Percentiles rank a stretch among this genome's conserved stretches.
These are phyloP conservation scores for Himalopsyche phryganea DNA, from an alignment of 1,140 invertebrate genomes.

Conservation along the genomic window DNA sequence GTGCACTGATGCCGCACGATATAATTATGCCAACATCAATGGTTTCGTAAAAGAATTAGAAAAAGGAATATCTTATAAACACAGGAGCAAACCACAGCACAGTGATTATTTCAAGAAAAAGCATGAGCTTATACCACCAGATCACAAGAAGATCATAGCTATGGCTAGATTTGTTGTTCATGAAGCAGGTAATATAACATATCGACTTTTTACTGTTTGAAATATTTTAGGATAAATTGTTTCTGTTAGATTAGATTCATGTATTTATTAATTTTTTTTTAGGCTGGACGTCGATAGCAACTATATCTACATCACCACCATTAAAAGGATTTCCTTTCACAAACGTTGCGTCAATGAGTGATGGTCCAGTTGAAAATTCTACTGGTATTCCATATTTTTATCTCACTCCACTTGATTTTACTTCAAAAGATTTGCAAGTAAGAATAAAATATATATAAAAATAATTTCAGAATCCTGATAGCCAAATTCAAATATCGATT, in stretches of 20 bases:
- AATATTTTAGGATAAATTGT: neutral
- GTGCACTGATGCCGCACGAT: too few species aligned
- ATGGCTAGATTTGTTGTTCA: slow-evolving; percentile 31
- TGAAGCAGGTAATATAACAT: slow-evolving; percentile 17
- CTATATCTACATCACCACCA: slow-evolving; percentile 61
- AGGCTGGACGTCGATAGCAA: slow-evolving; percentile 74
- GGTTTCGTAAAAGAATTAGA: too few species aligned
- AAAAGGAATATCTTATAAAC: too few species aligned
- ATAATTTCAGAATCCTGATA: neutral
- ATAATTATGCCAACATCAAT: too few species aligned
- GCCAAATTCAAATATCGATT: neutral
- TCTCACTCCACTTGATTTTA: slow-evolving; percentile 71
- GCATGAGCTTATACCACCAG: slow-evolving; percentile 9
- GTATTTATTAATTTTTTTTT: slow-evolving; percentile 22
- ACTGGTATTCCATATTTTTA: slow-evolving; percentile 75
- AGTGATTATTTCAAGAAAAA: too few species aligned
- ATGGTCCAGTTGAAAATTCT: slow-evolving; percentile 64
- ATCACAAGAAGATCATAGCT: slow-evolving; percentile 24
- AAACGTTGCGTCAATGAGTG: slow-evolving; percentile 70
- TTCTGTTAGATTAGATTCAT: neutral
- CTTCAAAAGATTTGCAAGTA: slow-evolving; percentile 42
- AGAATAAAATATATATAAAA: neutral
- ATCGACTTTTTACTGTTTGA: neutral
- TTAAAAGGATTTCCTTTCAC: slow-evolving; percentile 69
- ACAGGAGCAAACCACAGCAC: too few species aligned